phyloP scores from a whole-genome alignment of 2,888 invertebrate species.

The Protodeltote pygarga region DNA sequence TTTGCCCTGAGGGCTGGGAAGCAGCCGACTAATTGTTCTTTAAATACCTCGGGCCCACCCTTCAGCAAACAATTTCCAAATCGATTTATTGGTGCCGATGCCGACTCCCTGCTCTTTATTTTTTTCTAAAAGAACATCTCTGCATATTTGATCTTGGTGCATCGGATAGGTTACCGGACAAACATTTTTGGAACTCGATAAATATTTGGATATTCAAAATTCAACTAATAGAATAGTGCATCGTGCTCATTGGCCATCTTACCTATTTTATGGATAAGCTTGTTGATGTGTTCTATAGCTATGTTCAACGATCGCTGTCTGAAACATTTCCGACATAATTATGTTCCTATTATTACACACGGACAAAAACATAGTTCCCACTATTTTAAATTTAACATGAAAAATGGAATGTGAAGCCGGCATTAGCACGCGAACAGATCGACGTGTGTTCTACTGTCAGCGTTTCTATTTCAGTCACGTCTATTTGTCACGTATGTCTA shows the following conservation, averaged over 20 bases:
- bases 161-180: conserved; percentile 66
- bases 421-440: conserved; percentile 71
- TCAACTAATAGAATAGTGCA: conserved; percentile 28
- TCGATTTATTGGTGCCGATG: conserved; percentile 79
- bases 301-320: conserved; percentile 32
- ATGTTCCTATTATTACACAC: conserved; percentile 48
- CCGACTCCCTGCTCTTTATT: conserved; percentile 67
- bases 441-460: conserved; percentile 81
- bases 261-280: neutral
- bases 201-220: conserved; percentile 60
- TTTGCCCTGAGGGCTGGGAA: conserved; percentile 81
- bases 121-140: conserved; percentile 60
- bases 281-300: conserved; percentile 10
- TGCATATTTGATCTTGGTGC: conserved; percentile 53
- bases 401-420: conserved; percentile 79
- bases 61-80: conserved; percentile 79
- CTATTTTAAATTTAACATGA: conserved; percentile 82
- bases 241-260: conserved; percentile 10
- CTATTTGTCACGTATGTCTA: conserved; percentile 83
- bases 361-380: conserved; percentile 46
- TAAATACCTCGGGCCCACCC: conserved; percentile 83
- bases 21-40: conserved; percentile 86
- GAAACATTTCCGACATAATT: conserved; percentile 43
- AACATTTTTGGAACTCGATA: conserved; percentile 65
- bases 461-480: conserved; percentile 75